Evolutionary conservation across 2,797 vertebrate species (phyloP), one percentile per base, ranked within the genome.

Genomic region (Heliangelus exortis): DNA sequence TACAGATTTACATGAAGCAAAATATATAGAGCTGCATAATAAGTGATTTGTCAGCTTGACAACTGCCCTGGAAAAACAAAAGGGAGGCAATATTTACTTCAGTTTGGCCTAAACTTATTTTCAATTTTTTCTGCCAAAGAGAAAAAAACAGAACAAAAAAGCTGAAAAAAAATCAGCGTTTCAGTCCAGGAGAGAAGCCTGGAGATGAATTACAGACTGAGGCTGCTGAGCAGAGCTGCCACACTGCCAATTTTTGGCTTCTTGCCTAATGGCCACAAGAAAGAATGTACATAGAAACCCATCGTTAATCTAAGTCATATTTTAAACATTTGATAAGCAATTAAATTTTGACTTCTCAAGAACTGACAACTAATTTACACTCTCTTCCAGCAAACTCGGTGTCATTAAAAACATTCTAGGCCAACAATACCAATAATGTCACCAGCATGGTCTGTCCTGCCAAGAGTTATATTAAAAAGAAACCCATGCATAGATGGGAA

Each of bases 261-360:
- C 78, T 63, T 71, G 89, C 68, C 90, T 74, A 65, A 74, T 21
- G n/a, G 86, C 26, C 47, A 62, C 69, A 76, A 80, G 55, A 74
- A 95, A 76, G 36, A 92, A 89, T 73, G 91, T n/a, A 54, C 72
- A 84, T 36, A 28, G 88, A 94, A 95, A 93, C 63, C 31, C 34
- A 43, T 23, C 28, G 9, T 93, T 97, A 96, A 96, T 94, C 82
- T 61, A 59, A 85, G 71, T 89, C 79, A 87, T 93, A 96, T 87
- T 95, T 96, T 95, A 94, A 96, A 91, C 89, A 74, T 96, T 73
- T 94, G 73, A 96, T 93, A 85, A 95, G 94, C 94, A 97, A 94
- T 96, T 96, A 96, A 89, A 84, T 90, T 83, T 76, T 84, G 86
- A 95, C 92, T 93, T 95, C 81, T 95, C 69, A 91, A 92, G 82